Evolutionary conservation across 2,888 invertebrate genomes (phyloP).

Genomic region (Dryomyza anilis): DNA sequence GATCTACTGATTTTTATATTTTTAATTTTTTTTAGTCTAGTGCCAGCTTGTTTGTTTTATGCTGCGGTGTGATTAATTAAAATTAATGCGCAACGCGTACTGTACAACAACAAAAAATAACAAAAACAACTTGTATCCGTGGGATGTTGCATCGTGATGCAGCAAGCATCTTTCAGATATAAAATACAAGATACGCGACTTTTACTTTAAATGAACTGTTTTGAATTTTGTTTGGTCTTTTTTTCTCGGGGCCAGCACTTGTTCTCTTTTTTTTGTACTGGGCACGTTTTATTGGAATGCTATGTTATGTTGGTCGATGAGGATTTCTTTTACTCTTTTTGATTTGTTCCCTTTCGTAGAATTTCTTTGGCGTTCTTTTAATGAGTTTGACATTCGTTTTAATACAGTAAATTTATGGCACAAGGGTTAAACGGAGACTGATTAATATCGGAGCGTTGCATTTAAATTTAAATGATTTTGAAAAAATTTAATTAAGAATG

Average conservation of each 20-base stretch:
- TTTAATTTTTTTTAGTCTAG: too few species aligned
- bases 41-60: constrained; percentile 17
- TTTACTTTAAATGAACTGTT: not conserved
- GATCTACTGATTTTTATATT: too few species aligned
- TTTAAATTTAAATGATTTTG: constrained; percentile 2
- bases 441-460: constrained; percentile 17
- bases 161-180: constrained; percentile 4
- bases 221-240: not conserved
- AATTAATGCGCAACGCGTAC: constrained; percentile 16
- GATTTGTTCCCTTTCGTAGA: not conserved
- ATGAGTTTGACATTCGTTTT: constrained; percentile 24
- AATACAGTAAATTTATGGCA: constrained; percentile 20
- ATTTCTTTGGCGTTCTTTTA: not conserved
- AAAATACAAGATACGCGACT: constrained; percentile 6
- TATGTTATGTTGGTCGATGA: not conserved
- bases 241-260: not conserved
- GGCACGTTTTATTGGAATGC: not conserved
- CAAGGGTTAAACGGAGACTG: constrained; percentile 20
- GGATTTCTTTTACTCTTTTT: not conserved
- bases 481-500: constrained; percentile 15
- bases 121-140: not conserved
- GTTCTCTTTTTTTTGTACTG: not conserved
- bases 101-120: not conserved
- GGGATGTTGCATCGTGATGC: constrained; percentile 2
- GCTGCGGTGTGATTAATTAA: constrained; percentile 26